Percentiles rank a stretch among this genome's conserved stretches.
These are phyloP conservation scores for Nicator chloris DNA, from an alignment of 2,113 vertebrate species.

Conservation along the genomic window DNA sequence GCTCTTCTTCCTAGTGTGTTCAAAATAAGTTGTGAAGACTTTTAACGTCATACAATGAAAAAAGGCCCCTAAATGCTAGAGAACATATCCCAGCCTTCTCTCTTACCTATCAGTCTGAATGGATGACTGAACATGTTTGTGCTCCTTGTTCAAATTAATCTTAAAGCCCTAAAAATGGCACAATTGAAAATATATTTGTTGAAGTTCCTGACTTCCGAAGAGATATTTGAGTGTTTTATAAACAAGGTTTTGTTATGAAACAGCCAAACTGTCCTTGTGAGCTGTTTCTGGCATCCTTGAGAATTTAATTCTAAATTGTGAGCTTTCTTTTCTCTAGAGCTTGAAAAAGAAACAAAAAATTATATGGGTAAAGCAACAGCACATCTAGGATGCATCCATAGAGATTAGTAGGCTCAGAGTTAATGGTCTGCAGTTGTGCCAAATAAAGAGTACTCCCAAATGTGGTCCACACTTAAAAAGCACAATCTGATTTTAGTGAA, in stretches of 20 bases:
- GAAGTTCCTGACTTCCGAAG: neutral
- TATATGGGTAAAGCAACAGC: neutral
- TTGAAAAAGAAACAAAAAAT: neutral
- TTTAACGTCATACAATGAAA: neutral
- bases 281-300: neutral
- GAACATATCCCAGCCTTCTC: neutral
- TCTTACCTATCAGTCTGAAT: neutral
- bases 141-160: neutral
- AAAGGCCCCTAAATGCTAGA: neutral
- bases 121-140: neutral
- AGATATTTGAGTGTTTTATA: neutral
- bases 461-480: neutral
- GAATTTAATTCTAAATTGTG: neutral
- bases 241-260: neutral
- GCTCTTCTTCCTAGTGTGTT: neutral
- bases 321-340: neutral
- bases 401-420: neutral
- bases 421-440: neutral
- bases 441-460: neutral
- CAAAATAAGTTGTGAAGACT: neutral
- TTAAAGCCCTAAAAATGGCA: neutral
- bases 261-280: neutral
- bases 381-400: neutral
- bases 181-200: neutral
- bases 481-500: neutral